A percentile compares a stretch with the other conserved stretches of the same genome.
Conservation (phyloP, 2,888 invertebrate species). For the Lasioglossum pauxillum region DNA sequence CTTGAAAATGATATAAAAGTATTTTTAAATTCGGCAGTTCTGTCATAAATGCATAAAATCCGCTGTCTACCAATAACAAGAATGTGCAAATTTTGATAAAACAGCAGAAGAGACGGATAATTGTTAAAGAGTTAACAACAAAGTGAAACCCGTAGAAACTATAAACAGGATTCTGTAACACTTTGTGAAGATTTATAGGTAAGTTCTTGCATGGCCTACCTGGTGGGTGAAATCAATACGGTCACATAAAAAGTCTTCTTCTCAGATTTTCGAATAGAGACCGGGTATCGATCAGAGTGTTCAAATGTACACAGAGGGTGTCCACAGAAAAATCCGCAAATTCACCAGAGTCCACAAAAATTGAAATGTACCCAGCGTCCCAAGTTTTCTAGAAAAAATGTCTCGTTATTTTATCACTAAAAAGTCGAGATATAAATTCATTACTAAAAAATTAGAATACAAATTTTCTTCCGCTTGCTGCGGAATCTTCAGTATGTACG, state of each 20-base stretch:
- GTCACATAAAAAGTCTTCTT: neutral
- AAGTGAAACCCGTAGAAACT: neutral
- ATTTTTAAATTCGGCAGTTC: no score
- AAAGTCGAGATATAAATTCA: neutral
- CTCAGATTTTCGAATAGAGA: neutral
- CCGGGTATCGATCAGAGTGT: neutral
- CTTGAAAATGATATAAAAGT: no score
- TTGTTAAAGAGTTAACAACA: neutral
- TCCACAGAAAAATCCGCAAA: neutral
- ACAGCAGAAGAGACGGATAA: neutral
- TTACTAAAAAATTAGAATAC: no score
- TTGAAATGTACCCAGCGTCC: neutral
- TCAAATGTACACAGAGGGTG: neutral
- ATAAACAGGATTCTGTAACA: neutral
- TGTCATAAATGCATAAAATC: no score
- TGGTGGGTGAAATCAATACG: neutral
- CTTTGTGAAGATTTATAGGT: slow-evolving; percentile 1
- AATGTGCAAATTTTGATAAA: neutral
- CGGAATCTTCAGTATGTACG: no score
- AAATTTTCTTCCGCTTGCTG: no score
- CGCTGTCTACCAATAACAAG: neutral
- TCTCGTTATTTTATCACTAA: neutral
- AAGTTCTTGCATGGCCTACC: neutral
- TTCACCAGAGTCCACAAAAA: neutral
- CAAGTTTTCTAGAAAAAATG: neutral